These are phyloP conservation scores for Aethina tumida DNA, from an alignment of 1,140 invertebrate genomes.

Conservation along the genomic window DNA sequence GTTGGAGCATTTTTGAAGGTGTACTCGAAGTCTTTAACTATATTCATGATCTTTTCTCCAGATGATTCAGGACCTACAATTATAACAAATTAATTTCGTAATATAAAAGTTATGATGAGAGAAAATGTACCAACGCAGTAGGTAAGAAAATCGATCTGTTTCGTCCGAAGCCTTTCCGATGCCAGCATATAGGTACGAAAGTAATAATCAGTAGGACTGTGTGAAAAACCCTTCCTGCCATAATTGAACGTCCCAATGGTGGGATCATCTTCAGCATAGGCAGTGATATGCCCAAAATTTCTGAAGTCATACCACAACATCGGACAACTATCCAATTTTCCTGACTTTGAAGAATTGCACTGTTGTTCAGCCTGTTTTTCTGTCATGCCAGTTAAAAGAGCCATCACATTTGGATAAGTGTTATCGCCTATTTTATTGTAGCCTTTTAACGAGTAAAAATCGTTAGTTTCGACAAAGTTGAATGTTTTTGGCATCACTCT, in stretches of 20 bases:
- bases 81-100: not conserved
- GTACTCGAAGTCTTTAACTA: constrained; percentile 47
- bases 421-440: constrained; percentile 68
- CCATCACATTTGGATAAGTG: constrained; percentile 75
- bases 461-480: constrained; percentile 44
- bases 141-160: too few relatives aligned
- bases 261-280: constrained; percentile 53
- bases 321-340: constrained; percentile 46
- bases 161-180: constrained; percentile 41
- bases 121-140: too few relatives aligned
- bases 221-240: constrained; percentile 47
- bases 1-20: constrained; percentile 46
- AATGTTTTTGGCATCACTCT: constrained; percentile 66
- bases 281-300: constrained; percentile 49
- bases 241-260: constrained; percentile 56
- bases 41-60: constrained; percentile 47
- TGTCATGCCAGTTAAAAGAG: constrained; percentile 58
- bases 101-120: not conserved
- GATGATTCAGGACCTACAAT: constrained; percentile 30
- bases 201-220: constrained; percentile 65
- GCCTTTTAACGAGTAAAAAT: constrained; percentile 45
- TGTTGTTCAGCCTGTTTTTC: constrained; percentile 36
- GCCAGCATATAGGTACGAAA: constrained; percentile 53
- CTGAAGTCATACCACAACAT: constrained; percentile 54
- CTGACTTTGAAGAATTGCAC: constrained; percentile 41